Evolutionary conservation across 1,140 invertebrate species (phyloP).

Genomic region (Drosophila serrata): DNA sequence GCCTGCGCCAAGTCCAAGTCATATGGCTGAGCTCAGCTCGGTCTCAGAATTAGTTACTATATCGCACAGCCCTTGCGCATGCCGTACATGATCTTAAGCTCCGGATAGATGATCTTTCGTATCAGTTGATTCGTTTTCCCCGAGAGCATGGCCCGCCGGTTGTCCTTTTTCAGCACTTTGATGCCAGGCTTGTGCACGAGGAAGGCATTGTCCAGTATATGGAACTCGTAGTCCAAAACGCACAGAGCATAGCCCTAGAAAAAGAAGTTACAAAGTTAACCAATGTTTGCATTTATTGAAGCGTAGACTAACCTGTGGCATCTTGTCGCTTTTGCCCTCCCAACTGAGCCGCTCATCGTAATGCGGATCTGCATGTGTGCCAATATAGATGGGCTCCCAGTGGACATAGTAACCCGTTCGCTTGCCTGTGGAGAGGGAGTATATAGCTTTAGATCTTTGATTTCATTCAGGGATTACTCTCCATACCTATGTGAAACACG

Average conservation of each 20-base stretch:
- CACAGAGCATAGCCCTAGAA: constrained; percentile 94
- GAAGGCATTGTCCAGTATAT: constrained; percentile 95
- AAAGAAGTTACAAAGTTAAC: constrained; percentile 57
- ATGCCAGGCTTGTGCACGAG: constrained; percentile 95
- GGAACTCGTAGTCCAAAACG: constrained; percentile 95
- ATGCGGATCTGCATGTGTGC: constrained; percentile 93
- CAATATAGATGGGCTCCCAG: constrained; percentile 97
- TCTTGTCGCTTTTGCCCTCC: constrained; percentile 96
- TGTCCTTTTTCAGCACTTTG: constrained; percentile 92
- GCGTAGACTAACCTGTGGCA: constrained; percentile 92
- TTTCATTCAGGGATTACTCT: fast-evolving
- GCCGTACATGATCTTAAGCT: constrained; percentile 93
- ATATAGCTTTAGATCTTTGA: not conserved
- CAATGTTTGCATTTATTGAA: constrained; percentile 30
- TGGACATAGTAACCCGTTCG: constrained; percentile 91
- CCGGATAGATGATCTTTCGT: constrained; percentile 92
- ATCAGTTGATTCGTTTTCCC: constrained; percentile 92
- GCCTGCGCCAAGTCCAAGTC: constrained; percentile 30
- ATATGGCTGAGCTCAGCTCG: constrained; percentile 67
- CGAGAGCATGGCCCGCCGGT: constrained; percentile 90
- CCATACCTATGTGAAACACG: constrained; percentile 93
- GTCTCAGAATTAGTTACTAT: constrained; percentile 87
- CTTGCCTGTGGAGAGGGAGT: constrained; percentile 87
- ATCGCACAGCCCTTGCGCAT: constrained; percentile 92
- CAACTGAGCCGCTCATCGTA: constrained; percentile 95